Evolutionary conservation across 2,797 vertebrate genomes (phyloP), one percentile per base, ranked within the genome.

Genomic region (Anableps anableps): DNA sequence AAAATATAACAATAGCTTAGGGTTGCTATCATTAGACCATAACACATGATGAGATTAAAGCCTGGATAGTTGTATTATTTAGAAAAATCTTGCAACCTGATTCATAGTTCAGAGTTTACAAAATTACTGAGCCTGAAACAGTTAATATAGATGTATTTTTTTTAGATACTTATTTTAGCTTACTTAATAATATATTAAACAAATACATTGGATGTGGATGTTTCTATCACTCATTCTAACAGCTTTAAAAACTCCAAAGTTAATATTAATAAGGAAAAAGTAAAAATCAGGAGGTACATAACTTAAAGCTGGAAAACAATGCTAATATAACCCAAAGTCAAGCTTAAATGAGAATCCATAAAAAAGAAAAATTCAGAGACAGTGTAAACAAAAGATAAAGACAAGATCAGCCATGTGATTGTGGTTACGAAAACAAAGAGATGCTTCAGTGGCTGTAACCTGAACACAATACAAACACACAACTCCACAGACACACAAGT

Each of bases 371-470:
- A 71, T 71, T 21, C 17, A 48, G 10, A 64, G 77, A 76, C 79
- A n/a, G 16, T 64, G 43, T 16, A 4, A 31, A 62, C 47, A 72
- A 76, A 72, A 62, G 72, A 2, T 5, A 36, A 38, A 62, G 21
- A 68, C 4, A 58, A 31, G 51, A 85, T 81, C 81, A 78, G 72
- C 74, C 23, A 75, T 16, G 21, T 77, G 43, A 82, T 45, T n/a
- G 66, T 76, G 74, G 73, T 68, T 80, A 58, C 78, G 82, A 87
- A 84, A 76, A 82, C 73, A 85, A 83, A 83, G 66, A 82, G n/a
- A 45, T 74, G 17, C 64, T 34, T 77, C 60, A 29, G 48, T 74
- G 77, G 36, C 43, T 62, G 58, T 62, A 77, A 50, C 62, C 68
- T 43, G 47, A 80, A 74, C 58, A 43, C 38, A 74, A 64, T 76